Evolutionary conservation across 1,140 invertebrate species (phyloP), one percentile per base, ranked within the genome.

Genomic region (Parapsyche elsis): DNA sequence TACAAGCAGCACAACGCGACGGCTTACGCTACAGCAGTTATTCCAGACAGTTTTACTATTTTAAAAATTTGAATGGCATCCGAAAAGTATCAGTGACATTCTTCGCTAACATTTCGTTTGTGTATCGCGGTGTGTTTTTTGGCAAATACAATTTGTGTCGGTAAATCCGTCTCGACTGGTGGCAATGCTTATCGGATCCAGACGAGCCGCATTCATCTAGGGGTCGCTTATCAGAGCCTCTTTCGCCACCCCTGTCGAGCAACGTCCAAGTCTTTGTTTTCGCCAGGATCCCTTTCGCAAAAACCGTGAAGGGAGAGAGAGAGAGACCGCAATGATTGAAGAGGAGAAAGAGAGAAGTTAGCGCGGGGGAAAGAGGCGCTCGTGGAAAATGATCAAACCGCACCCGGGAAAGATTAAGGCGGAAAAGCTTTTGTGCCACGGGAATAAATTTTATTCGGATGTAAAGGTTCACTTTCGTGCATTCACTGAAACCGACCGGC

Each of bases 351-450:
- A 38, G 30, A 38, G 30, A 38, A 38, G 30, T 7, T 7, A 38
- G 30, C 30, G 30, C 1, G 30, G 7, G 57, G 49, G 49, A 16
- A 16, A 53, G 49, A 14, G 57, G 30, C 7, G 57, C 57, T 61
- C 57, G 57, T 61, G 57, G 57, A 61, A 61, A 61, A 61, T 61
- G 57, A 61, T 61, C 57, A 61, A 61, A 61, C 57, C 57, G 57
- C 57, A 19, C 57, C 57, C n/a, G 57, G n/a, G 14, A 61, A 61
- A 61, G 57, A 61, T 61, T 61, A 38, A 38, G 30, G 2, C 30
- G 30, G 30, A 38, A 38, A 61, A 61, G 57, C 57, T 61, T 61
- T 61, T 61, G 57, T 61, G 57, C 57, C 16, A 19, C 21, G 30
- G 57, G 57, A 61, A 61, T 61, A 61, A 61, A 61, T 61, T 61